Evolutionary conservation across 2,888 invertebrate genomes (phyloP).

Genomic region (Acanthosoma haemorrhoidale): DNA sequence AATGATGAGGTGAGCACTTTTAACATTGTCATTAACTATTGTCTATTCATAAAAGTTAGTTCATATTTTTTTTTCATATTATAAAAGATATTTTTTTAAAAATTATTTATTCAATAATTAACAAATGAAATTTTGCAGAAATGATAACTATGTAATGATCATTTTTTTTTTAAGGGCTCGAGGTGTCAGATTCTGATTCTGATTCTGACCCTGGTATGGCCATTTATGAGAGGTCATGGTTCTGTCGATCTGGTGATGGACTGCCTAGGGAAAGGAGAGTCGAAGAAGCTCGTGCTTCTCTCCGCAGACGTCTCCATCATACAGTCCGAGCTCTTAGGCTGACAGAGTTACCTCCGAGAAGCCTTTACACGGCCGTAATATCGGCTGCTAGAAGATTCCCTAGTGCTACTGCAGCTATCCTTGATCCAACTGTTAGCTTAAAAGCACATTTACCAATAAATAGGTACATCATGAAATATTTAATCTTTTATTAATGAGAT

Average conservation of each 20-base stretch:
- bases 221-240: conserved; percentile 49
- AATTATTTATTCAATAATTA: too few relatives aligned
- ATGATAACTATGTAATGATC: too few relatives aligned
- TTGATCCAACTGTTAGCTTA: conserved; percentile 36
- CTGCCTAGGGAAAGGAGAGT: conserved; percentile 35
- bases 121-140: too few relatives aligned
- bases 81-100: too few relatives aligned
- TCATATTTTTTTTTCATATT: too few relatives aligned
- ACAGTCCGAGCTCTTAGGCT: conserved; percentile 43
- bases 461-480: conserved; percentile 16
- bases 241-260: conserved; percentile 42
- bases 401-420: conserved; percentile 42
- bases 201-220: conserved; percentile 46
- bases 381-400: conserved; percentile 44
- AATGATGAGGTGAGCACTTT: too few relatives aligned
- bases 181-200: conserved; percentile 49
- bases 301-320: conserved; percentile 51
- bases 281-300: conserved; percentile 40
- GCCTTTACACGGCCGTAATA: conserved; percentile 45
- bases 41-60: too few relatives aligned
- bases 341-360: conserved; percentile 34
- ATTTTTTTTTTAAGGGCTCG: conserved; percentile 45
- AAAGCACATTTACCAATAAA: conserved; percentile 23
- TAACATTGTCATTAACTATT: too few relatives aligned
- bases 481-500: too few relatives aligned